Evolutionary conservation across 2,113 vertebrate species (phyloP).

Genomic region (Taxidea taxus): DNA sequence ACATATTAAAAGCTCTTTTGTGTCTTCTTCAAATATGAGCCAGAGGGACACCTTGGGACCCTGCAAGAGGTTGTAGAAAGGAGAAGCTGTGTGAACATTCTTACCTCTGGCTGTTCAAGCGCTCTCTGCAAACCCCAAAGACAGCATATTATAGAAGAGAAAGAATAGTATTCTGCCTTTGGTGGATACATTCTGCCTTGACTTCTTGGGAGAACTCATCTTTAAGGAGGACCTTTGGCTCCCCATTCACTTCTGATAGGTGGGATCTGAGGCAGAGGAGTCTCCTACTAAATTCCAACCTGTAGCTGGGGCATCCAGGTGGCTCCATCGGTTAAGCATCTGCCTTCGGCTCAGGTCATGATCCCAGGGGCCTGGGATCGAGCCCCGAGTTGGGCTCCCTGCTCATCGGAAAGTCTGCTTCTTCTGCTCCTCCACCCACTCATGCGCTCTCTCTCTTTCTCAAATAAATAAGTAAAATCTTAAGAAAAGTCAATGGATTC

Average conservation of each 20-base stretch:
- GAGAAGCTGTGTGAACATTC: background rate
- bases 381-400: background rate
- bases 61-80: constrained; percentile 57
- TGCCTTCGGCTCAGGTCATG: background rate
- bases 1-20: constrained; percentile 18
- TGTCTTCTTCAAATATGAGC: constrained; percentile 61
- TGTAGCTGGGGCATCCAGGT: rapidly evolving
- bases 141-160: background rate
- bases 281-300: background rate
- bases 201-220: background rate
- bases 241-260: background rate
- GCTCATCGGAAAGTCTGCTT: background rate
- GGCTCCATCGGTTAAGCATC: background rate
- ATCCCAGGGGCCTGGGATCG: background rate
- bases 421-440: background rate
- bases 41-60: constrained; percentile 44
- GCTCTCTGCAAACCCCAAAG: background rate
- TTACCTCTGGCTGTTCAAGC: background rate
- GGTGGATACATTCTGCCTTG: background rate
- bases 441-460: background rate
- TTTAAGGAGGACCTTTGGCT: background rate
- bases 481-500: background rate
- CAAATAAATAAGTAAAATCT: background rate
- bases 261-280: background rate
- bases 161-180: background rate